phyloP scores from a whole-genome alignment of 1,140 invertebrate species.

The Semibalanus balanoides region DNA sequence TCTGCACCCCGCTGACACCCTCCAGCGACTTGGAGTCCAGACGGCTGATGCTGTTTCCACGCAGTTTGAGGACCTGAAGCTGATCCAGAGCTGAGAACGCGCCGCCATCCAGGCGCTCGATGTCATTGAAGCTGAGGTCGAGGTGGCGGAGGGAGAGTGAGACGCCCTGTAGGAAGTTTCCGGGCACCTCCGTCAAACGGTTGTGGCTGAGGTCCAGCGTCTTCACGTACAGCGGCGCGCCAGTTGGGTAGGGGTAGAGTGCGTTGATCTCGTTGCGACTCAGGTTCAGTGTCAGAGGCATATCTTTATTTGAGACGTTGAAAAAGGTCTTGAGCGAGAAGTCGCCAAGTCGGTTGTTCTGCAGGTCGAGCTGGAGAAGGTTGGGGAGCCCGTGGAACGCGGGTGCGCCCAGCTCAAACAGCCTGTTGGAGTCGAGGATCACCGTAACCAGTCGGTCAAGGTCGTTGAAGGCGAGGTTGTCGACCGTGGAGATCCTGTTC shows the following conservation, averaged over 20 bases:
- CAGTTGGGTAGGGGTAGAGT: conserved; percentile 63
- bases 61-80: conserved; percentile 51
- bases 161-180: conserved; percentile 42
- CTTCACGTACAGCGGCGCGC: conserved; percentile 45
- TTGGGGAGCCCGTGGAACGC: conserved; percentile 51
- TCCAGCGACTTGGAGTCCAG: conserved; percentile 48
- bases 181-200: conserved; percentile 45
- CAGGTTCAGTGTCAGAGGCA: conserved; percentile 52
- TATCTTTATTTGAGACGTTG: conserved; percentile 53
- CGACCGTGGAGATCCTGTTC: conserved; percentile 47
- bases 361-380: conserved; percentile 51
- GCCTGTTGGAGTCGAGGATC: conserved; percentile 39
- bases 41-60: conserved; percentile 54
- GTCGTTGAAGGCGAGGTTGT: conserved; percentile 43
- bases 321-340: conserved; percentile 61
- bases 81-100: conserved; percentile 37
- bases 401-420: conserved; percentile 24
- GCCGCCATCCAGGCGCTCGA: conserved; percentile 49
- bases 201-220: conserved; percentile 33
- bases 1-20: conserved; percentile 53
- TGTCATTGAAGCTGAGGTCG: conserved; percentile 55
- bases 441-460: conserved; percentile 50
- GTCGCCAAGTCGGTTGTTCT: conserved; percentile 51
- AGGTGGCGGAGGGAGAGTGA: conserved; percentile 46
- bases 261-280: conserved; percentile 53